phyloP scores from a whole-genome alignment of 2,113 vertebrate genomes.

The Daboia siamensis region DNA sequence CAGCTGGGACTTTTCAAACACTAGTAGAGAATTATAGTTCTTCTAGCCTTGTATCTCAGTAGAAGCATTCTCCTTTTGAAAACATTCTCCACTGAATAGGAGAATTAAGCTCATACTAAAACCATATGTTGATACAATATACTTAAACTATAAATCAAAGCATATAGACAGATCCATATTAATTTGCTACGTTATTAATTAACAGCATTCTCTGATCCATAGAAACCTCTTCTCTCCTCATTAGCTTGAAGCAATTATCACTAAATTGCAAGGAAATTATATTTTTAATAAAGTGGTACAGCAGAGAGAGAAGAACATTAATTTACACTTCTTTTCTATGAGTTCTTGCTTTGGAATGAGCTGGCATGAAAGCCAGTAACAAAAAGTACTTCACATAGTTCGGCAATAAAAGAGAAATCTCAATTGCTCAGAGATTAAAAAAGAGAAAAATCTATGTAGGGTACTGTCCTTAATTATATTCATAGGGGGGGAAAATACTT shows the following conservation, averaged over 20 bases:
- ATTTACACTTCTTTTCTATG: conserved; percentile 15
- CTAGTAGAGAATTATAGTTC: background rate
- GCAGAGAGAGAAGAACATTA: conserved; percentile 13
- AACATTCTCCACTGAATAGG: background rate
- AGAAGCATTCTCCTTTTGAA: background rate
- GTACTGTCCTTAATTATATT: background rate
- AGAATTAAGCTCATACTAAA: conserved; percentile 1
- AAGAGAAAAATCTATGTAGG: background rate
- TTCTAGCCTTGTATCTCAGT: background rate
- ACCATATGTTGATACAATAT: conserved; percentile 24
- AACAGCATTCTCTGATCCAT: conserved; percentile 27
- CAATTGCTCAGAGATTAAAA: background rate
- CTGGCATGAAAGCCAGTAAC: background rate
- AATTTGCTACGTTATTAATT: conserved; percentile 26
- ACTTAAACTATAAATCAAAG: conserved; percentile 25
- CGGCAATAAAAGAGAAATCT: background rate
- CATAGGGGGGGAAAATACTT: background rate
- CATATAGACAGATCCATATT: conserved; percentile 17
- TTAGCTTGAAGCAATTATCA: conserved; percentile 33
- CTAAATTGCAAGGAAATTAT: conserved; percentile 24
- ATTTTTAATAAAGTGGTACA: conserved; percentile 29
- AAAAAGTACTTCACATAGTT: background rate
- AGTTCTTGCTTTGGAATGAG: background rate
- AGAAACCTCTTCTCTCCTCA: conserved; percentile 17
- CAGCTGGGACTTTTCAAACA: background rate